phyloP scores from a whole-genome alignment of 2,888 invertebrate genomes.

The Synanthedon formicaeformis region DNA sequence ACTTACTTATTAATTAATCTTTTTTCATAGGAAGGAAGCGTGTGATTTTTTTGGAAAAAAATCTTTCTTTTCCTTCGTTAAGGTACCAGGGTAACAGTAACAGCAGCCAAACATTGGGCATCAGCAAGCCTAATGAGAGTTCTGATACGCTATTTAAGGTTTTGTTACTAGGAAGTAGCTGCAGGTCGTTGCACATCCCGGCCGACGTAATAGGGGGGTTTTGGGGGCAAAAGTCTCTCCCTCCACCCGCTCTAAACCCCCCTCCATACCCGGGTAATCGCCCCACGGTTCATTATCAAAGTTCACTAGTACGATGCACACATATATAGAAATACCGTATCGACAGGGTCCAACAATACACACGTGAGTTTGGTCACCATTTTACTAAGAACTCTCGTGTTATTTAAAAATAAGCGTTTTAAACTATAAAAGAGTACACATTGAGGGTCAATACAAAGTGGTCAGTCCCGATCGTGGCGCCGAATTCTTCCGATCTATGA shows the following conservation, averaged over 20 bases:
- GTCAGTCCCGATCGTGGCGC: slow-evolving; percentile 24
- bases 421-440: slow-evolving; percentile 7
- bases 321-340: slow-evolving; percentile 17
- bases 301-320: slow-evolving; percentile 64
- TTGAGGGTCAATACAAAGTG: slow-evolving; percentile 25
- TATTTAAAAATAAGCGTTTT: not conserved
- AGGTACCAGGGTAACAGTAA: slow-evolving; percentile 13
- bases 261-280: slow-evolving; percentile 39
- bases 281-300: slow-evolving; percentile 66
- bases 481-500: slow-evolving; percentile 33
- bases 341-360: slow-evolving; percentile 20
- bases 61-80: not conserved
- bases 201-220: slow-evolving; percentile 28
- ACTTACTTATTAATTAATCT: too few relatives aligned
- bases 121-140: slow-evolving; percentile 7
- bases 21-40: too few relatives aligned
- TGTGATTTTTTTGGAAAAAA: slow-evolving; percentile 1
- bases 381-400: not conserved
- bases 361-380: slow-evolving; percentile 13
- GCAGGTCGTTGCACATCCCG: slow-evolving; percentile 49
- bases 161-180: slow-evolving; percentile 23
- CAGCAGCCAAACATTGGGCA: slow-evolving; percentile 5
- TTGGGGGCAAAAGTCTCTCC: slow-evolving; percentile 12
- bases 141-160: not conserved
- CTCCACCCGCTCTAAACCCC: slow-evolving; percentile 17